Evolutionary conservation across 2,797 vertebrate genomes (phyloP).

Genomic region (Holocentrus rufus): DNA sequence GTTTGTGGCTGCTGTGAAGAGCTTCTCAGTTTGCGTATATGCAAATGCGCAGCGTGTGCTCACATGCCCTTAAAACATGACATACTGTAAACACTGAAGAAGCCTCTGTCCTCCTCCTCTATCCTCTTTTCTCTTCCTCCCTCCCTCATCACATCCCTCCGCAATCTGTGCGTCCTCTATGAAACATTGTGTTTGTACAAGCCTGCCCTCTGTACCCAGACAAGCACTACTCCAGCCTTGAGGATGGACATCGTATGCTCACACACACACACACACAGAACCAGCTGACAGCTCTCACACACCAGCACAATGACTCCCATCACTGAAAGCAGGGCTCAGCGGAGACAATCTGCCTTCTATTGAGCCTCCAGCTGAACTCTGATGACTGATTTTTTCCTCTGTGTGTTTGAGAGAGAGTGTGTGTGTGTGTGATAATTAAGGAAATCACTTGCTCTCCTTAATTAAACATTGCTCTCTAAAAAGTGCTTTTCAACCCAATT

Average conservation of each 20-base stretch:
- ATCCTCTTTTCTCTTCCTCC: conserved; percentile 12
- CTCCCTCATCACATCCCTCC: not conserved
- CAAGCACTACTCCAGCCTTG: conserved; percentile 55
- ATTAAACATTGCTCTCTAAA: no score
- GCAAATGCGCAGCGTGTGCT: conserved; percentile 16
- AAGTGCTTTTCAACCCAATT: no score
- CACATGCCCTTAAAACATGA: conserved; percentile 24
- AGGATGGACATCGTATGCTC: conserved; percentile 62
- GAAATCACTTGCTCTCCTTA: no score
- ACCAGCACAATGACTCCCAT: conserved; percentile 52
- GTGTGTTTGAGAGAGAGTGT: not conserved
- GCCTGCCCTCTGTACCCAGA: conserved; percentile 60
- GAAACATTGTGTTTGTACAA: conserved; percentile 65
- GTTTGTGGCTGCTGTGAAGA: conserved; percentile 13
- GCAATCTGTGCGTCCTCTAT: conserved; percentile 33
- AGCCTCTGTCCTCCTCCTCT: conserved; percentile 36
- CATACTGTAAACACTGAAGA: conserved; percentile 39
- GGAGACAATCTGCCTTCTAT: conserved; percentile 32
- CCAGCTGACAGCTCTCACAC: conserved; percentile 62
- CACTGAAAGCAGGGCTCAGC: conserved; percentile 8
- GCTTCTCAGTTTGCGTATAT: conserved; percentile 15
- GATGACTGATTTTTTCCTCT: conserved; percentile 1
- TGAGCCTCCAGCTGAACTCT: conserved; percentile 32
- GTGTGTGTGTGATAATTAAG: not conserved
- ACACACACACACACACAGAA: conserved; percentile 32